Percentiles rank a stretch among this genome's conserved stretches.
Conservation (phyloP, 2,113 vertebrate species). For the Mesocricetus auratus region DNA sequence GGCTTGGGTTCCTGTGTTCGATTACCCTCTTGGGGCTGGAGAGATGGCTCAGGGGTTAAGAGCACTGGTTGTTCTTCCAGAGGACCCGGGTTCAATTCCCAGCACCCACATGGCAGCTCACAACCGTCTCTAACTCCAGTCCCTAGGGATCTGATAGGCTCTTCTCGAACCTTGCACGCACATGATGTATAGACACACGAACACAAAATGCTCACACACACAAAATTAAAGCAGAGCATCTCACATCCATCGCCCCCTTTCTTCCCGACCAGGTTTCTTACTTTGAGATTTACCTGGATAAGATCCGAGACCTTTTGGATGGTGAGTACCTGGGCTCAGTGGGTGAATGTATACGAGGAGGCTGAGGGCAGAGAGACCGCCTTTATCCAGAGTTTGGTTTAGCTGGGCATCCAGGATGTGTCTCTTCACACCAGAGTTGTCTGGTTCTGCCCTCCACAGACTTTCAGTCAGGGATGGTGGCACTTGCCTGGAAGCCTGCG, state of each 20-base stretch:
- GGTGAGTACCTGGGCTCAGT: conserved; percentile 86
- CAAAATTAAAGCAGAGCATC: background rate
- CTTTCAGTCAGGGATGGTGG: background rate
- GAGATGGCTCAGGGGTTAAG: background rate
- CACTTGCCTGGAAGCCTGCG: background rate
- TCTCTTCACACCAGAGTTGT: background rate
- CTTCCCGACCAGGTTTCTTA: conserved; percentile 92
- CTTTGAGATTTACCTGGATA: conserved; percentile 99
- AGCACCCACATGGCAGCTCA: background rate
- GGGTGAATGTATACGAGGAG: background rate
- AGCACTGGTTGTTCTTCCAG: background rate
- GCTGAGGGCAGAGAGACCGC: background rate
- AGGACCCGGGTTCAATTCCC: background rate
- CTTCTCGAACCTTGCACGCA: background rate
- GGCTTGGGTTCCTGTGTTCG: background rate
- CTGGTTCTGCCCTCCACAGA: background rate
- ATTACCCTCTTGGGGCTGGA: background rate
- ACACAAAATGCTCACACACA: background rate
- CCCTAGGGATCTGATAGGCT: background rate
- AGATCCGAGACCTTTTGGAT: conserved; percentile 96
- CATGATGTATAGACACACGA: background rate
- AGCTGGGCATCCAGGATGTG: background rate
- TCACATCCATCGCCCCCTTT: background rate
- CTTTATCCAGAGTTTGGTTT: background rate
- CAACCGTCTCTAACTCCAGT: background rate